Evolutionary conservation across 2,888 invertebrate genomes (phyloP).

Genomic region (Cephus pulcher): DNA sequence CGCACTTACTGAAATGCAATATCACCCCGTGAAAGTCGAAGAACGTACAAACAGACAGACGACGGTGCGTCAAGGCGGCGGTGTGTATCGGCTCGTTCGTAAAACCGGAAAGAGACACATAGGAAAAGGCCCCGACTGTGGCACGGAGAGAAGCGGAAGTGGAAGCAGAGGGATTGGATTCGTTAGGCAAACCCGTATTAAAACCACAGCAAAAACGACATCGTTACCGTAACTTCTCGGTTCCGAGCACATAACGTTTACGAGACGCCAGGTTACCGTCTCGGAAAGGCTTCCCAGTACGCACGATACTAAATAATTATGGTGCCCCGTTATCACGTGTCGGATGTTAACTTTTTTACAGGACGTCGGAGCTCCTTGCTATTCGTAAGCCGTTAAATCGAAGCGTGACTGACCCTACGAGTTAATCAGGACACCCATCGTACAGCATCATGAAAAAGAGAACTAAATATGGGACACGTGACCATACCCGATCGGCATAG

Average conservation of each 20-base stretch:
- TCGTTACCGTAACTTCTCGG: neutral
- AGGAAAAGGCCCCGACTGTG: neutral
- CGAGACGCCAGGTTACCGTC: constrained; percentile 30
- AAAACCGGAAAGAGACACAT: neutral
- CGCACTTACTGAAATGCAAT: neutral
- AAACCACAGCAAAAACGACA: constrained; percentile 2
- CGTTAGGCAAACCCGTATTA: neutral
- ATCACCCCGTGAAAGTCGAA: neutral
- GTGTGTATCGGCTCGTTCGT: neutral
- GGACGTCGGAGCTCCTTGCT: neutral
- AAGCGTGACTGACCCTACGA: neutral
- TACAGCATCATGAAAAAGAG: neutral
- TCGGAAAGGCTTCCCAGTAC: neutral
- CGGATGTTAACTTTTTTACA: neutral
- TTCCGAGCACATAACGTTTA: neutral
- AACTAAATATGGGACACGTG: neutral
- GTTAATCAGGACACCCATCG: neutral
- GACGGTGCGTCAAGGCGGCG: neutral
- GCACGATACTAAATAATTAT: neutral
- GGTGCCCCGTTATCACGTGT: neutral
- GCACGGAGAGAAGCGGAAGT: constrained; percentile 1
- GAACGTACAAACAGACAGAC: neutral
- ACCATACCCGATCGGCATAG: neutral
- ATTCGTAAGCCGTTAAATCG: neutral
- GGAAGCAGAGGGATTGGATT: constrained; percentile 1